Conservation (phyloP, 2,797 vertebrate species). For the Gallinago solitaria region DNA sequence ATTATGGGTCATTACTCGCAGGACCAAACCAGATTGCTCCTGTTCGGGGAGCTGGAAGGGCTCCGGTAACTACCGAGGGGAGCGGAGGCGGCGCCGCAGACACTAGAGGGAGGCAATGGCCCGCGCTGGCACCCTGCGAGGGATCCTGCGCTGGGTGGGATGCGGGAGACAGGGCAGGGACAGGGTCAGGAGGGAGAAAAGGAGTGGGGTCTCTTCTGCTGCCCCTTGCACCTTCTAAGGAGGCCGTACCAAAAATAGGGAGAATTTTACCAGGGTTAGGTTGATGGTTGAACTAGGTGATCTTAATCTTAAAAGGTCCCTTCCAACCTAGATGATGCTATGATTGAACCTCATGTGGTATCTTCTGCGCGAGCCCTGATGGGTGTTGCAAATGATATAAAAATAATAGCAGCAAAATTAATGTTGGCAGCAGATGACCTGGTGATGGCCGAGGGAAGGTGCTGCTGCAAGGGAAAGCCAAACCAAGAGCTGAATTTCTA, state of each 20-base stretch:
- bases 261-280: neutral
- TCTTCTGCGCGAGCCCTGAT: accelerated
- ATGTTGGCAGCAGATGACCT: neutral
- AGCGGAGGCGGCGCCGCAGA: neutral
- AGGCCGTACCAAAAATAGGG: accelerated
- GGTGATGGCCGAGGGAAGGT: accelerated
- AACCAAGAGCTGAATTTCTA: neutral
- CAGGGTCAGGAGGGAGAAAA: neutral
- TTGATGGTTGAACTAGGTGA: too few relatives aligned
- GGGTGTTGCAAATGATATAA: neutral
- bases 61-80: neutral
- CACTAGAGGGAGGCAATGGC: slow-evolving; percentile 48
- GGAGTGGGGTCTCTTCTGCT: neutral
- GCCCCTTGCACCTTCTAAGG: neutral
- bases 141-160: neutral
- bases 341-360: accelerated
- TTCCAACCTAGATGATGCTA: too few relatives aligned
- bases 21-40: neutral
- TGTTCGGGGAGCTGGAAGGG: neutral
- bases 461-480: neutral
- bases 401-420: neutral
- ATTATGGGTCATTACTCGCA: neutral
- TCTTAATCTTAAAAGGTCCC: too few relatives aligned
- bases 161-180: neutral
- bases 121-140: neutral